A percentile compares a stretch with the other conserved stretches of the same genome.
Conservation (phyloP, 2,113 vertebrate genomes). For the Strix uralensis region DNA sequence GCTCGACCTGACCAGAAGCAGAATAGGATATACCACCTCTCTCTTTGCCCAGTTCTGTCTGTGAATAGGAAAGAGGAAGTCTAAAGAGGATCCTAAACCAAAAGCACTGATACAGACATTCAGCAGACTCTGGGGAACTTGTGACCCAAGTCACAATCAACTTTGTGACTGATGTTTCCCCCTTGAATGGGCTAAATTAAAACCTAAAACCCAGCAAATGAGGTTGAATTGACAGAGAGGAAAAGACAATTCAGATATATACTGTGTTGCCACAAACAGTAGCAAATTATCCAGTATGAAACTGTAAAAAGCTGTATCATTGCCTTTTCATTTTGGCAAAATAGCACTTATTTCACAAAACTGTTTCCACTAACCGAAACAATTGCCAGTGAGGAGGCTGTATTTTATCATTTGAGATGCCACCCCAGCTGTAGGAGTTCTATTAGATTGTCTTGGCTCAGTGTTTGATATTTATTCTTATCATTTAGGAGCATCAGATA, state of each 20-base stretch:
- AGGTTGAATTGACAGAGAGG: background rate
- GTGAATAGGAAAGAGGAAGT: background rate
- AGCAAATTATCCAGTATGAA: background rate
- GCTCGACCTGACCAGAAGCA: background rate
- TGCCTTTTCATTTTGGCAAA: background rate
- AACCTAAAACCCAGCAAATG: background rate
- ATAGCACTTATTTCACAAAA: background rate
- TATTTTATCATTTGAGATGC: background rate
- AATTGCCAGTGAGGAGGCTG: background rate
- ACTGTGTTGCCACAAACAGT: background rate
- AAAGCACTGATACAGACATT: background rate
- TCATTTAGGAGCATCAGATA: background rate
- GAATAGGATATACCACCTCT: background rate
- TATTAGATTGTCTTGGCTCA: background rate
- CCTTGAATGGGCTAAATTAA: background rate
- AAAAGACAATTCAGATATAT: background rate
- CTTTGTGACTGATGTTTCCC: background rate
- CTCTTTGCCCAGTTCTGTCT: background rate
- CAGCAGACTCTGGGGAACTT: background rate
- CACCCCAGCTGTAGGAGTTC: background rate
- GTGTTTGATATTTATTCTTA: slow-evolving; percentile 6
- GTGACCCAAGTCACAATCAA: background rate
- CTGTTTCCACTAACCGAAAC: background rate
- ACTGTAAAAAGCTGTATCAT: background rate
- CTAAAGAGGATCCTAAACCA: background rate